phyloP scores from a whole-genome alignment of 2,888 invertebrate genomes.

The Agonopterix alstromeriana region DNA sequence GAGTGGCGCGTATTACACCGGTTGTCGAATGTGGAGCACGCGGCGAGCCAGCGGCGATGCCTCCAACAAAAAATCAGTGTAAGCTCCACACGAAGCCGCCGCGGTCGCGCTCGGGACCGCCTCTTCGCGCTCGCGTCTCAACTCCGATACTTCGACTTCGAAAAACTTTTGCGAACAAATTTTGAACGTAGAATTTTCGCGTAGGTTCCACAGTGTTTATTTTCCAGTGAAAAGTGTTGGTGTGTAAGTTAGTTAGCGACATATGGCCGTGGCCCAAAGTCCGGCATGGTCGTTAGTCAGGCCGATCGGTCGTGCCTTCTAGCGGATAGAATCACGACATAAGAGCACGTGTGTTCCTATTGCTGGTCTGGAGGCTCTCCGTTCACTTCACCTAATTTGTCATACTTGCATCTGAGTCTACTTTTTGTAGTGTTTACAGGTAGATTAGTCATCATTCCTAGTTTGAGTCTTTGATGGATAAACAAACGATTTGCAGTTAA shows the following conservation, averaged over 20 bases:
- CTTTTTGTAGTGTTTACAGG: constrained; percentile 35
- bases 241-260: constrained; percentile 60
- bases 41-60: constrained; percentile 58
- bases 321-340: constrained; percentile 58
- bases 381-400: constrained; percentile 68
- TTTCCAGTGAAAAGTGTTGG: constrained; percentile 55
- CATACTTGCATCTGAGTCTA: constrained; percentile 41
- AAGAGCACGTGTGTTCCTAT: constrained; percentile 59
- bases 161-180: background rate
- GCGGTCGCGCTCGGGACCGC: constrained; percentile 50
- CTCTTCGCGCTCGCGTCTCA: constrained; percentile 25
- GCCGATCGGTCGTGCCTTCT: constrained; percentile 37
- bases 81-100: constrained; percentile 60
- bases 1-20: constrained; percentile 60
- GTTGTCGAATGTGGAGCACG: constrained; percentile 72
- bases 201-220: constrained; percentile 4
- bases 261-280: constrained; percentile 65
- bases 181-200: background rate
- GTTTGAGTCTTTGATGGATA: constrained; percentile 20
- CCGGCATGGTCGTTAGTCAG: constrained; percentile 37
- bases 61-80: constrained; percentile 75
- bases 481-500: too few relatives aligned
- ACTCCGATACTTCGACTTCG: constrained; percentile 21
- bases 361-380: constrained; percentile 57
- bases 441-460: constrained; percentile 41